These are phyloP conservation scores for Pardalotus punctatus DNA, from an alignment of 2,113 vertebrate species.

Conservation along the genomic window DNA sequence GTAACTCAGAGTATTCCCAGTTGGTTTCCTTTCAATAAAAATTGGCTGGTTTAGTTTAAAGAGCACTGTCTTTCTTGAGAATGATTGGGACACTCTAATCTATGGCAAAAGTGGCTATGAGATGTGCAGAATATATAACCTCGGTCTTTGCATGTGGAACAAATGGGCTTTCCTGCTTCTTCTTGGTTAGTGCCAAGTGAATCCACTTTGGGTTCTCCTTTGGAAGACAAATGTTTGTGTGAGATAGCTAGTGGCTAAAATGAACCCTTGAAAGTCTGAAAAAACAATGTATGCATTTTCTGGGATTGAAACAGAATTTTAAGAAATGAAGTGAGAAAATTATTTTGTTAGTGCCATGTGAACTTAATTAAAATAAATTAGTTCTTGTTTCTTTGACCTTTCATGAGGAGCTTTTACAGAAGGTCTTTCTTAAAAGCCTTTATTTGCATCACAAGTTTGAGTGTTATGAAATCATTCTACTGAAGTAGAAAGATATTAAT, in stretches of 20 bases:
- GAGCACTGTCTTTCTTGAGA: not conserved
- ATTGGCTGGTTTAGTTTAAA: not conserved
- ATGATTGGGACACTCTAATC: not conserved
- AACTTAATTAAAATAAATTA: not conserved
- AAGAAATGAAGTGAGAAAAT: not conserved
- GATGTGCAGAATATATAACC: not conserved
- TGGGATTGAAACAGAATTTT: not conserved
- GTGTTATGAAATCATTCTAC: not conserved
- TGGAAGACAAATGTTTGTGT: not conserved
- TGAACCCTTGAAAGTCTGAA: not conserved
- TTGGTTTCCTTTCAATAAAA: not conserved
- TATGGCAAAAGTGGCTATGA: not conserved
- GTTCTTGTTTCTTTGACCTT: not conserved
- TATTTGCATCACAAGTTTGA: not conserved
- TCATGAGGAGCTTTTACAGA: not conserved
- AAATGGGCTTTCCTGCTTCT: not conserved
- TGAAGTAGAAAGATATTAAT: not conserved
- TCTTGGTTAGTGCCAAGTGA: not conserved
- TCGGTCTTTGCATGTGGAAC: not conserved
- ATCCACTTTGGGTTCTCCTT: not conserved
- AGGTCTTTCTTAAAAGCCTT: not conserved
- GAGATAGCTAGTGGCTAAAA: not conserved
- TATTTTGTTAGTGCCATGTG: not conserved
- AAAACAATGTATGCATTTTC: not conserved
- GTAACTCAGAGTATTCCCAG: not conserved